phyloP scores from a whole-genome alignment of 2,797 vertebrate species.

The Avahi laniger region DNA sequence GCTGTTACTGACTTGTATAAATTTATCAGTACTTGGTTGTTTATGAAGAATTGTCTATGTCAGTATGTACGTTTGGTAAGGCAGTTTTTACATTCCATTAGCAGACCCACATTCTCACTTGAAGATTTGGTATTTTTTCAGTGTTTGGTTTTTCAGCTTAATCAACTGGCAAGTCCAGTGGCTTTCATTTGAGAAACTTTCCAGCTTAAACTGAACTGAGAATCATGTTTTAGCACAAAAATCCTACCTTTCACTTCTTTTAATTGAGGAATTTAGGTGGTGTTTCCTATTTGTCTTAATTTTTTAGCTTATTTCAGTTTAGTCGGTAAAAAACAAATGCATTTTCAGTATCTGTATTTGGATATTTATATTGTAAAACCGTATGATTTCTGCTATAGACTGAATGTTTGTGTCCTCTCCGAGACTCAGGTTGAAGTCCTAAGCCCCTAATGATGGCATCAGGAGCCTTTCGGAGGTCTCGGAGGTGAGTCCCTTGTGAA shows the following conservation, averaged over 20 bases:
- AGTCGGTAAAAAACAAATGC: not conserved
- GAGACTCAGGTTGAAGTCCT: not conserved
- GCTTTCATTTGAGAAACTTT: slow-evolving; percentile 2
- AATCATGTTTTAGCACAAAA: not conserved
- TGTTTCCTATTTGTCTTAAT: not conserved
- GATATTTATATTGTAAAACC: not conserved
- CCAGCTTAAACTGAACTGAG: not conserved
- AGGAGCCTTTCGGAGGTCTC: not conserved
- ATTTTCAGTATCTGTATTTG: not conserved
- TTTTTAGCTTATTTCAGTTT: not conserved
- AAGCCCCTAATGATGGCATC: no score
- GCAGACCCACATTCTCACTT: not conserved
- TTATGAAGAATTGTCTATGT: not conserved
- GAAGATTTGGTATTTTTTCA: not conserved
- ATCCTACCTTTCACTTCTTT: not conserved
- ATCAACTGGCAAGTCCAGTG: not conserved
- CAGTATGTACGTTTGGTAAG: not conserved
- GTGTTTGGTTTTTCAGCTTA: not conserved
- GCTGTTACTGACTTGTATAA: not conserved
- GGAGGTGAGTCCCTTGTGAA: not conserved
- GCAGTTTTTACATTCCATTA: not conserved
- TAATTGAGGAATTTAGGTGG: not conserved
- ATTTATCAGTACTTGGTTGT: not conserved
- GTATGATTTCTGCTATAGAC: not conserved
- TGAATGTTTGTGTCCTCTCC: not conserved